Evolutionary conservation across 2,113 vertebrate species (phyloP).

Genomic region (Thinocorus orbignyianus): DNA sequence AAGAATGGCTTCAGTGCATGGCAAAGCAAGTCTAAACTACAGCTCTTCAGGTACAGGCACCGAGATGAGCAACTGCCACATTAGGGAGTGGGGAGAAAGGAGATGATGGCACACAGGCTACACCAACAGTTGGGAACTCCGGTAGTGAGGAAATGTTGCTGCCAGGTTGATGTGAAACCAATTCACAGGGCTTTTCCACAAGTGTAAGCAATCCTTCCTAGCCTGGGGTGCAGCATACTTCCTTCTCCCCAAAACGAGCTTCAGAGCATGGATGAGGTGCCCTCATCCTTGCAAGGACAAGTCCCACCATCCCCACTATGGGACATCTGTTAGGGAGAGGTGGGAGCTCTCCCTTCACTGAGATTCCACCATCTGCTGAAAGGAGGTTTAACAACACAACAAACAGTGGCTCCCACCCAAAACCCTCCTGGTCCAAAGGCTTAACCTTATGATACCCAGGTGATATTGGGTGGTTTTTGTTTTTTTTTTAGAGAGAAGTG

Average conservation of each 20-base stretch:
- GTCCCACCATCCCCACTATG: not conserved
- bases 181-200: constrained; percentile 6
- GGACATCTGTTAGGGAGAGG: not conserved
- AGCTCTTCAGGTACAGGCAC: constrained; percentile 8
- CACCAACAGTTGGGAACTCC: not conserved
- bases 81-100: not conserved
- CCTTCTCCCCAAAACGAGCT: not conserved
- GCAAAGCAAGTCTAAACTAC: constrained; percentile 18
- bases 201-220: not conserved
- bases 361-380: not conserved
- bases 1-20: not conserved
- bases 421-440: not conserved
- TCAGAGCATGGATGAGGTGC: not conserved
- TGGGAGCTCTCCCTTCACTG: accelerated
- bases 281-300: not conserved
- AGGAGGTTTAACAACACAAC: not conserved
- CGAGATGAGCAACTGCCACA: not conserved
- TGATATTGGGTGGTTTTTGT: not conserved
- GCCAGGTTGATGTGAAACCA: constrained; percentile 15
- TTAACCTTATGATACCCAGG: not conserved
- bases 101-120: not conserved
- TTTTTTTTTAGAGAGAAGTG: not conserved
- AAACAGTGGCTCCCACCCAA: not conserved
- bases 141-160: constrained; percentile 19
- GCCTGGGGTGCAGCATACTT: not conserved